Percentiles rank a stretch among this genome's conserved stretches.
Evolutionary conservation across 1,140 invertebrate species (phyloP).

Genomic region (Lasioglossum baleicum): DNA sequence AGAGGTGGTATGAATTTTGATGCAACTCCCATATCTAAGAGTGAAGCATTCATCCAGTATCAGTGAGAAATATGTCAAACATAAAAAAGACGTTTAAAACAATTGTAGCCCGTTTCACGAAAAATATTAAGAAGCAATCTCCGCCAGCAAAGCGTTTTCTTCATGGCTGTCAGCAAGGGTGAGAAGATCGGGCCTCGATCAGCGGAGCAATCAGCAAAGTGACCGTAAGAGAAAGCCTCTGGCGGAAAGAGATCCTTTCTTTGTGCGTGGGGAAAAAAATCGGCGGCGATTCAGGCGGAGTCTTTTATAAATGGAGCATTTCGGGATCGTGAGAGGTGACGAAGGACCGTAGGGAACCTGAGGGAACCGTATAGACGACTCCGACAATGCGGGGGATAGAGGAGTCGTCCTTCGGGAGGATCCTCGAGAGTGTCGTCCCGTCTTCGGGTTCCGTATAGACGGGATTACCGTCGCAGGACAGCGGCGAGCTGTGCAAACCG

Average conservation of each 20-base stretch:
- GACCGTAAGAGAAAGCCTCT: conserved; percentile 17
- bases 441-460: conserved; percentile 51
- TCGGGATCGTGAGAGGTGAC: conserved; percentile 55
- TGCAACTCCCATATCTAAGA: too few species aligned
- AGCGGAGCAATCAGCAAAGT: conserved; percentile 27
- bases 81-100: too few species aligned
- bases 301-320: conserved; percentile 57
- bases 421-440: conserved; percentile 30
- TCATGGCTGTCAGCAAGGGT: background rate
- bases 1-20: too few species aligned
- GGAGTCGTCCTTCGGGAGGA: conserved; percentile 36
- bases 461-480: conserved; percentile 48
- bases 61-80: too few species aligned
- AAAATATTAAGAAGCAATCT: background rate
- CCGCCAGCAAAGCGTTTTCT: too few species aligned
- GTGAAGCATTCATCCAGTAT: too few species aligned
- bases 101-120: too few species aligned
- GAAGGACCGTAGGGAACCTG: conserved; percentile 47
- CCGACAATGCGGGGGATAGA: conserved; percentile 52
- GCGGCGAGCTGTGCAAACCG: conserved; percentile 30
- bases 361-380: conserved; percentile 43
- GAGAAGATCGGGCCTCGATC: background rate
- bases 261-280: conserved; percentile 43
- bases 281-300: conserved; percentile 19
- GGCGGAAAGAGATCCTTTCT: conserved; percentile 19